Percentiles rank a stretch among this genome's conserved stretches.
Evolutionary conservation across 1,140 invertebrate genomes (phyloP).

Genomic region (Zaprionus davidi): DNA sequence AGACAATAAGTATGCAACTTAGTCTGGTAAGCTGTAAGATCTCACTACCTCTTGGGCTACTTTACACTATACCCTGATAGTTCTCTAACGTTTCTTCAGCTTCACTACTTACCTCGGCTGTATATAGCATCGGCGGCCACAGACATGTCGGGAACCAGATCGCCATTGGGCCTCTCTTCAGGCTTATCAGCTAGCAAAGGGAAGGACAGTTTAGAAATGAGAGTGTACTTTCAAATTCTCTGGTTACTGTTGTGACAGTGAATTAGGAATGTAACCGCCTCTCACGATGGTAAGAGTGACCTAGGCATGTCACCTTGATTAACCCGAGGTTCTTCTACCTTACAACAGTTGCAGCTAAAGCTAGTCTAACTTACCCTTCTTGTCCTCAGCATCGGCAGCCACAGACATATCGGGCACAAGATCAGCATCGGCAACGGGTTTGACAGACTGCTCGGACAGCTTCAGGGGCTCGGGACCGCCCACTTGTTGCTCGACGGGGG

Average conservation of each 20-base stretch:
- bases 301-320: no score
- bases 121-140: slow-evolving; percentile 34
- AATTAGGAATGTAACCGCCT: not conserved
- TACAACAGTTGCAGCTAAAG: not conserved
- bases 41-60: not conserved
- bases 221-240: not conserved
- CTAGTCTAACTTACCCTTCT: slow-evolving; percentile 15
- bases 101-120: slow-evolving; percentile 1
- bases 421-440: slow-evolving; percentile 43
- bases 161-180: slow-evolving; percentile 14
- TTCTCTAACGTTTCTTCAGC: not conserved
- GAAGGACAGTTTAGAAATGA: not conserved
- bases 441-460: slow-evolving; percentile 47
- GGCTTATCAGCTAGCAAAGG: not conserved
- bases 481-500: slow-evolving; percentile 7
- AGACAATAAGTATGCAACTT: no score
- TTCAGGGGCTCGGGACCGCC: slow-evolving; percentile 1
- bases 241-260: no score
- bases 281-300: no score
- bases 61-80: not conserved
- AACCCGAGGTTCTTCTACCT: no score
- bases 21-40: not conserved
- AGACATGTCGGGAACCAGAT: slow-evolving; percentile 50
- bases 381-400: slow-evolving; percentile 39
- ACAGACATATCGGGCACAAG: slow-evolving; percentile 63